Evolutionary conservation across 2,888 invertebrate species (phyloP).

Genomic region (Tetragnatha montana): DNA sequence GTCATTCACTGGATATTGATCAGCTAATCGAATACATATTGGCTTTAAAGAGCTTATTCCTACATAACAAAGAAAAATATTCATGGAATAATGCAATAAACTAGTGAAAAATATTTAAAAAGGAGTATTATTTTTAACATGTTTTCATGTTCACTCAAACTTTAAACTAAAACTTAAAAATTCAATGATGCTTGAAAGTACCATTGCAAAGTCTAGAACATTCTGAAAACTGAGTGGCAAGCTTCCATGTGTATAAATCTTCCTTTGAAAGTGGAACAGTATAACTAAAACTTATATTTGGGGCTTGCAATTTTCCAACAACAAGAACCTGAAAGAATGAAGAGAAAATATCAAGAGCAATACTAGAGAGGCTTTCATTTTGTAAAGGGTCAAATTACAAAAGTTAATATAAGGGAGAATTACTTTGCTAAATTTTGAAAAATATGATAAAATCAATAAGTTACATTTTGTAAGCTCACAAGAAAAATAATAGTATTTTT

Average conservation of each 20-base stretch:
- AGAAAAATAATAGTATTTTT: too few species aligned
- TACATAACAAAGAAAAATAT: slow-evolving; percentile 67
- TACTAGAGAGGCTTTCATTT: too few species aligned
- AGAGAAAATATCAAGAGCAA: too few species aligned
- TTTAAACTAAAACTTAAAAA: too few species aligned
- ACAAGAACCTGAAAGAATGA: slow-evolving; percentile 79
- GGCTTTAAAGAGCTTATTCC: slow-evolving; percentile 78
- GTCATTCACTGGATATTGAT: slow-evolving; percentile 78
- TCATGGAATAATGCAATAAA: not conserved
- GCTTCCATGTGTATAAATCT: slow-evolving; percentile 80
- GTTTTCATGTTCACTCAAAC: not conserved
- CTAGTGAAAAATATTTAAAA: not conserved
- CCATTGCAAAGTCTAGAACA: slow-evolving; percentile 82
- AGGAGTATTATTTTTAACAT: not conserved
- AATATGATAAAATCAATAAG: too few species aligned
- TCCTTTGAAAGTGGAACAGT: slow-evolving; percentile 76
- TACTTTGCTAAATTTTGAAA: too few species aligned
- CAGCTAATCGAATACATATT: slow-evolving; percentile 78
- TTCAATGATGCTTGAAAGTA: slow-evolving; percentile 72
- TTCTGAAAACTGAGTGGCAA: slow-evolving; percentile 80
- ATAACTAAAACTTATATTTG: slow-evolving; percentile 84
- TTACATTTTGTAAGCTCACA: too few species aligned
- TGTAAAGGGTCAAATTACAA: too few species aligned
- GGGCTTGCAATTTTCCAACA: slow-evolving; percentile 81
- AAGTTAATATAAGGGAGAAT: too few species aligned